These are phyloP conservation scores for Araneus ventricosus DNA, from an alignment of 1,140 invertebrate species.

Conservation along the genomic window DNA sequence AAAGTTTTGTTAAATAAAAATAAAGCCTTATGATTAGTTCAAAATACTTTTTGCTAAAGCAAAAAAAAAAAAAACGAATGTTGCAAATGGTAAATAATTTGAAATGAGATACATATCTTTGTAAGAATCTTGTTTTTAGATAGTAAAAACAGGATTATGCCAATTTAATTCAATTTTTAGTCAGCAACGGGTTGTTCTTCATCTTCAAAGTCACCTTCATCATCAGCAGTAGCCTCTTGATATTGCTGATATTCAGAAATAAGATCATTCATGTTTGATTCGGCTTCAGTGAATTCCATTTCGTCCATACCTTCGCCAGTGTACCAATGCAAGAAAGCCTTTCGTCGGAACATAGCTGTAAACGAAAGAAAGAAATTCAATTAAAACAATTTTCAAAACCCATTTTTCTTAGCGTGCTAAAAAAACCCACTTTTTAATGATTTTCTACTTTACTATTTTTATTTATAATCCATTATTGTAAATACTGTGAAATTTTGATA, in stretches of 20 bases:
- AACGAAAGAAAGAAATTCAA: background rate
- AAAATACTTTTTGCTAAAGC: no score
- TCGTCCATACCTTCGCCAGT: constrained; percentile 93
- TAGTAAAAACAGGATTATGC: no score
- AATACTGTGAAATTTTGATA: background rate
- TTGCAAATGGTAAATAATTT: no score
- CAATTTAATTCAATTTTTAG: background rate
- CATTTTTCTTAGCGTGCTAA: background rate
- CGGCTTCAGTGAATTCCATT: constrained; percentile 90
- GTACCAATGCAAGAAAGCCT: constrained; percentile 87
- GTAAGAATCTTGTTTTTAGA: no score
- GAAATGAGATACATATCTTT: no score
- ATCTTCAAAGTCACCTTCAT: constrained; percentile 77
- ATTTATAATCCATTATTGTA: background rate
- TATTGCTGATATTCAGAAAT: constrained; percentile 93
- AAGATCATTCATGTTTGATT: constrained; percentile 86
- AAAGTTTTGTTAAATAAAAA: no score
- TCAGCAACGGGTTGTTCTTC: constrained; percentile 73
- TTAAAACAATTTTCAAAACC: background rate
- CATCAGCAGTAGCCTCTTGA: constrained; percentile 76
- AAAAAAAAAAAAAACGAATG: no score
- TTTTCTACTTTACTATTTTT: background rate
- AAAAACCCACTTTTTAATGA: background rate
- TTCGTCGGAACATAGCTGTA: constrained; percentile 84
- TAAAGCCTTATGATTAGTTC: no score